These are phyloP conservation scores for Lobophora halterata DNA, from an alignment of 2,888 invertebrate species.

Conservation along the genomic window DNA sequence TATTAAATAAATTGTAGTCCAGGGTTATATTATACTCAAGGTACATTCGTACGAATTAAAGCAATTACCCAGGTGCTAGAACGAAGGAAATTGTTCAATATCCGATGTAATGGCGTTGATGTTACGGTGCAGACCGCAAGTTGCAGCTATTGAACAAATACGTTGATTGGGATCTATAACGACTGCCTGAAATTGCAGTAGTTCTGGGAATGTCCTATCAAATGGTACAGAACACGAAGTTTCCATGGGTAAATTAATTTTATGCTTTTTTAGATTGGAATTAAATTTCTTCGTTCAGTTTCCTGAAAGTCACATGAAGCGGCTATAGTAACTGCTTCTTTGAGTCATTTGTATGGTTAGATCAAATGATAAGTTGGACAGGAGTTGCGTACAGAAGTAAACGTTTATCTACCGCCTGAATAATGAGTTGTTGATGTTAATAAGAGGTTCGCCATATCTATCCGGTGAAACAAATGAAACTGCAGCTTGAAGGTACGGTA, in stretches of 20 bases:
- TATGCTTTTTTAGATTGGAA: too few species aligned
- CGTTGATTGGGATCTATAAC: conserved; percentile 12
- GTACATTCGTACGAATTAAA: conserved; percentile 40
- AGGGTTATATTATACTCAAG: conserved; percentile 8
- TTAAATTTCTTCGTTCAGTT: too few species aligned
- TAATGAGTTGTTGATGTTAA: too few species aligned
- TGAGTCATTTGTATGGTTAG: too few species aligned
- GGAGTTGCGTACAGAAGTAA: too few species aligned
- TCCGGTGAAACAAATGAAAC: too few species aligned
- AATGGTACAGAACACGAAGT: not conserved
- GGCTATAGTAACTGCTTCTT: too few species aligned
- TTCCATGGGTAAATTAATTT: not conserved
- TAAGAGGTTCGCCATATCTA: too few species aligned
- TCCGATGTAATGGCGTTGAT: conserved; percentile 39
- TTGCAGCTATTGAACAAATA: conserved; percentile 11
- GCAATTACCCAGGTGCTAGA: conserved; percentile 43
- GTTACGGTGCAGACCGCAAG: conserved; percentile 19
- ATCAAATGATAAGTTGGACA: too few species aligned
- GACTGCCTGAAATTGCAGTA: conserved; percentile 1
- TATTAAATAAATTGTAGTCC: conserved; percentile 2
- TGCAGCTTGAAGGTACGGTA: too few species aligned
- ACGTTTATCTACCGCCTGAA: too few species aligned
- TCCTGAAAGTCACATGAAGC: too few species aligned
- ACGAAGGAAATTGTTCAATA: conserved; percentile 59
- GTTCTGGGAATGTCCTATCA: conserved; percentile 5